Evolutionary conservation across 2,797 vertebrate genomes (phyloP).

Genomic region (Diglossa cyanea): DNA sequence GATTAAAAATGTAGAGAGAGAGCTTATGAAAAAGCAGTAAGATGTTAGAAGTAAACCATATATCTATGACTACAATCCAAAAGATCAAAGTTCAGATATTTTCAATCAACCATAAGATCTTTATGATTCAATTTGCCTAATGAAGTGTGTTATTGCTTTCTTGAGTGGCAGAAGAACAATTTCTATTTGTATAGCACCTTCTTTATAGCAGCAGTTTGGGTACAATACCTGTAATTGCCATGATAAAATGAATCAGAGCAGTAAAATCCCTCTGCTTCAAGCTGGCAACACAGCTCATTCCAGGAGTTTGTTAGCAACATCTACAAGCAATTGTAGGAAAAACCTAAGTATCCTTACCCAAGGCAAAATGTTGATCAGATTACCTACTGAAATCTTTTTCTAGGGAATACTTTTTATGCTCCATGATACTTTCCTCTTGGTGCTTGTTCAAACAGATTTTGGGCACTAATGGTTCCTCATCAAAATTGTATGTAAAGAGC

Average conservation of each 20-base stretch:
- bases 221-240: background rate
- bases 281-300: background rate
- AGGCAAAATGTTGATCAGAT: background rate
- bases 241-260: background rate
- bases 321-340: background rate
- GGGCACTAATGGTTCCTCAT: background rate
- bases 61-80: background rate
- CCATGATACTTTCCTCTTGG: background rate
- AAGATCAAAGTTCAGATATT: background rate
- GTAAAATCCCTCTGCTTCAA: background rate
- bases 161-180: background rate
- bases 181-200: background rate
- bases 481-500: background rate
- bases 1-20: background rate
- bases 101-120: background rate
- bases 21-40: background rate
- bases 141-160: slow-evolving; percentile 7
- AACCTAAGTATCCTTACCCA: background rate
- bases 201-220: background rate
- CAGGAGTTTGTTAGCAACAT: background rate
- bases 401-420: background rate
- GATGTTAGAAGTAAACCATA: background rate
- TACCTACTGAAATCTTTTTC: background rate
- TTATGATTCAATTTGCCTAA: background rate
- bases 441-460: background rate